phyloP scores from a whole-genome alignment of 2,797 vertebrate genomes.

The Schizopygopsis pylzovi region DNA sequence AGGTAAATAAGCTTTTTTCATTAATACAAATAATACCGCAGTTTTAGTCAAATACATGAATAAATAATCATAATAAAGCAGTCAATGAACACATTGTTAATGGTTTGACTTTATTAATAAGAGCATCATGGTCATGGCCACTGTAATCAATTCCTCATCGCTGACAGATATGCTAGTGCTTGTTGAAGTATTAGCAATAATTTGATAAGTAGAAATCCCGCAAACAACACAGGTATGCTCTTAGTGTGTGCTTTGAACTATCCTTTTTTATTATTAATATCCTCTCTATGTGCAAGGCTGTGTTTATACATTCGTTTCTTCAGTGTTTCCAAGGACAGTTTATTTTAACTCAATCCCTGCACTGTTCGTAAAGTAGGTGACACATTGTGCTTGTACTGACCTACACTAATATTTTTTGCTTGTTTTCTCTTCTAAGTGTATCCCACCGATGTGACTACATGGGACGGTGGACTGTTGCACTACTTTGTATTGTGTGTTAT shows the following conservation, averaged over 20 bases:
- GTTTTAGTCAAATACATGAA: neutral
- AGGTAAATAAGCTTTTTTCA: neutral
- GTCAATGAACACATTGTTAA: slow-evolving; percentile 40
- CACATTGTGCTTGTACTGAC: slow-evolving; percentile 57
- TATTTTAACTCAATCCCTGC: slow-evolving; percentile 51
- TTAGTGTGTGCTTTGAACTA: slow-evolving; percentile 40
- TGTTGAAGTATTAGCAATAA: slow-evolving; percentile 39
- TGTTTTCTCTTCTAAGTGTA: slow-evolving; percentile 50
- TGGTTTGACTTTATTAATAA: slow-evolving; percentile 61
- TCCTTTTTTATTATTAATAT: neutral
- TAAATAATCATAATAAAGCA: slow-evolving; percentile 25
- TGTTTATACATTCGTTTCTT: slow-evolving; percentile 48
- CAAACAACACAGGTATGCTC: slow-evolving; percentile 47
- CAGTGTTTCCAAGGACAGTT: slow-evolving; percentile 36
- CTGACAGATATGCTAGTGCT: slow-evolving; percentile 46
- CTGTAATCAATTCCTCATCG: slow-evolving; percentile 46
- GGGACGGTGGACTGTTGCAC: slow-evolving; percentile 10
- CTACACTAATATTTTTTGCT: slow-evolving; percentile 36
- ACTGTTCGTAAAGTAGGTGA: slow-evolving; percentile 51
- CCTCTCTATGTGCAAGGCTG: slow-evolving; percentile 29
- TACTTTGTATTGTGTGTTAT: slow-evolving; percentile 19
- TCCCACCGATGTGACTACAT: slow-evolving; percentile 53
- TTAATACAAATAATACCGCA: neutral
- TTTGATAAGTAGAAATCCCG: slow-evolving; percentile 38
- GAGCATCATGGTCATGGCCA: slow-evolving; percentile 50